phyloP scores from a whole-genome alignment of 2,888 invertebrate species.

The Ferrisia virgata region DNA sequence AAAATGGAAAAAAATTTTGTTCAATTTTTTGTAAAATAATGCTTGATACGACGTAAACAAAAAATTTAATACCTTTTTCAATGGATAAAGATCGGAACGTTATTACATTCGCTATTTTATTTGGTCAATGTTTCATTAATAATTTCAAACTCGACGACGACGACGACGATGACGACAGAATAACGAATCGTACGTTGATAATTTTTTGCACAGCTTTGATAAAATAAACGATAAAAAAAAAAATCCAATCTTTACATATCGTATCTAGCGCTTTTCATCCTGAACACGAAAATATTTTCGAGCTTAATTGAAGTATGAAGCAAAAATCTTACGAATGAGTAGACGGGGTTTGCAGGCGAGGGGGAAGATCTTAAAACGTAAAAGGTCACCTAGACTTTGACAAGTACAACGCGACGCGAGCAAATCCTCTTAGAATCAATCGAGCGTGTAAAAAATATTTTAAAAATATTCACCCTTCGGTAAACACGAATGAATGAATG shows the following conservation, averaged over 20 bases:
- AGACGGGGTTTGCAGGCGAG: neutral
- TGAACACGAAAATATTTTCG: neutral
- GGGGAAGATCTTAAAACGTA: neutral
- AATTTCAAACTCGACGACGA: too few relatives aligned
- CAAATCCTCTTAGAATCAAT: neutral
- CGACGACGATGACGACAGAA: too few relatives aligned
- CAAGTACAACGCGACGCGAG: neutral
- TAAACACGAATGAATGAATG: neutral
- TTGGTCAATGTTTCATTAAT: too few relatives aligned
- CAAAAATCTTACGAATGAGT: neutral
- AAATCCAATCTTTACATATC: neutral
- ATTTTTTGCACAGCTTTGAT: too few relatives aligned
- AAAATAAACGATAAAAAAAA: too few relatives aligned
- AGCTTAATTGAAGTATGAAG: neutral
- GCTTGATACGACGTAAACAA: too few relatives aligned
- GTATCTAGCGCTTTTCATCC: neutral
- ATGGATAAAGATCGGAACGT: too few relatives aligned
- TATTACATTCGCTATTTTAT: too few relatives aligned
- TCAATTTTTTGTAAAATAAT: too few relatives aligned
- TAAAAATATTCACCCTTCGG: conserved; percentile 10
- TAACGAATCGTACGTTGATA: too few relatives aligned
- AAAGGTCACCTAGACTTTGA: neutral
- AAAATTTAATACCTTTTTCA: too few relatives aligned
- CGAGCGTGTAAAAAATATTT: neutral
- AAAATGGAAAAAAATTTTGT: too few relatives aligned